phyloP scores from a whole-genome alignment of 2,113 vertebrate species.

The Cisticola juncidis region DNA sequence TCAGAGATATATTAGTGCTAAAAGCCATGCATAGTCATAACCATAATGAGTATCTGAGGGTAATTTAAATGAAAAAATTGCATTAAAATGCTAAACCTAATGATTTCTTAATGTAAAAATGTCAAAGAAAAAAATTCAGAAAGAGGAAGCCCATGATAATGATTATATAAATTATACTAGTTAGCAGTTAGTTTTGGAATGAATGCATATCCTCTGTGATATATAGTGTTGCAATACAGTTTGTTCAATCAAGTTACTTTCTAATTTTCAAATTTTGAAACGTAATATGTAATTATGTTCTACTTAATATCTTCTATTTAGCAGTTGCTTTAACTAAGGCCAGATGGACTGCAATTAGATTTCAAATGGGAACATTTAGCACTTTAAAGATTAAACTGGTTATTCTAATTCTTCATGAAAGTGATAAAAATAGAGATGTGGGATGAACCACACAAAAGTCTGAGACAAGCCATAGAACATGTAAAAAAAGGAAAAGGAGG shows the following conservation, averaged over 20 bases:
- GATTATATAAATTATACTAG: slow-evolving; percentile 15
- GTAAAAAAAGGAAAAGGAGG: background rate
- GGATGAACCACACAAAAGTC: background rate
- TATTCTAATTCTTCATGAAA: background rate
- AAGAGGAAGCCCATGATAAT: background rate
- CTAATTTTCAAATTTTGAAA: slow-evolving; percentile 27
- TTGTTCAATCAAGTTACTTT: background rate
- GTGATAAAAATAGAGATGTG: background rate
- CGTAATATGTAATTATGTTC: background rate
- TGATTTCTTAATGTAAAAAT: background rate
- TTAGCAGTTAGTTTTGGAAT: slow-evolving; percentile 11
- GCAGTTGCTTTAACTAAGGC: background rate
- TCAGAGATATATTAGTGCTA: background rate
- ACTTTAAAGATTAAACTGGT: background rate
- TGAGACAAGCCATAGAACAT: background rate
- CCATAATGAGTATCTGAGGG: background rate
- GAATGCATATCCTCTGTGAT: background rate
- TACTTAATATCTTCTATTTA: slow-evolving; percentile 22
- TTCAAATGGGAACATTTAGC: background rate
- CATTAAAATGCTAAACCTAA: background rate
- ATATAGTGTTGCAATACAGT: background rate
- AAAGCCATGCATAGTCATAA: slow-evolving; percentile 1
- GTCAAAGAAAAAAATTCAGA: slow-evolving; percentile 14
- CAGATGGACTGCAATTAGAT: slow-evolving; percentile 19
- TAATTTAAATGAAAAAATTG: slow-evolving; percentile 19